Conservation (phyloP, 1,140 invertebrate genomes). For the Macrostomum lignano region DNA sequence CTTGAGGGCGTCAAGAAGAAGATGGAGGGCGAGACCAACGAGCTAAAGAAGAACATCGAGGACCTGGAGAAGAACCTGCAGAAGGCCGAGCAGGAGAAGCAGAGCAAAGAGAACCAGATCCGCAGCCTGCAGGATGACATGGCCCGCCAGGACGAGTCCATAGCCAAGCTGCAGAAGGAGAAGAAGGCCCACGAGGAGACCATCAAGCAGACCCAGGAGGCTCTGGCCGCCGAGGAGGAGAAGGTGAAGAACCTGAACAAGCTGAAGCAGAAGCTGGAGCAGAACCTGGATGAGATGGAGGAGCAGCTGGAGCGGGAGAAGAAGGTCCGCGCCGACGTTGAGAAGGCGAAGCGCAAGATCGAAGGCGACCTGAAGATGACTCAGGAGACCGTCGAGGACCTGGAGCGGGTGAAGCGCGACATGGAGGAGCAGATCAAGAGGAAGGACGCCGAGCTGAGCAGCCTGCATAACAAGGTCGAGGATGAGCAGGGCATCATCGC, state of each 20-base stretch:
- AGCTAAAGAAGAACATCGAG: conserved; percentile 80
- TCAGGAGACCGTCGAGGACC: conserved; percentile 84
- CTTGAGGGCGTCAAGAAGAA: conserved; percentile 76
- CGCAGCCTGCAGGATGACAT: conserved; percentile 73
- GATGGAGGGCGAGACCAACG: conserved; percentile 61
- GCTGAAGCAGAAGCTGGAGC: conserved; percentile 85
- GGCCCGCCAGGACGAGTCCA: conserved; percentile 89
- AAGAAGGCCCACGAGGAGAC: conserved; percentile 84
- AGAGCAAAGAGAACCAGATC: conserved; percentile 94
- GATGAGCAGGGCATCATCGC: conserved; percentile 81
- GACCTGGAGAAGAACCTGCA: conserved; percentile 65
- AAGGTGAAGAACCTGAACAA: conserved; percentile 98
- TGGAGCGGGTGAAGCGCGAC: conserved; percentile 88
- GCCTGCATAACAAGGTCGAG: conserved; percentile 72
- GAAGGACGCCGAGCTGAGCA: conserved; percentile 84
- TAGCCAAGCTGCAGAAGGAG: conserved; percentile 95
- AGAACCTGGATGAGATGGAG: conserved; percentile 45
- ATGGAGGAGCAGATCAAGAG: conserved; percentile 46
- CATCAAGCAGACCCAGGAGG: conserved; percentile 76
- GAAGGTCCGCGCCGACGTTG: conserved; percentile 82
- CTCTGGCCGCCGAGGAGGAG: conserved; percentile 82
- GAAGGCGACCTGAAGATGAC: conserved; percentile 71
- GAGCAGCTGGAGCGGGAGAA: conserved; percentile 74
- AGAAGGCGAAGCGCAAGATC: conserved; percentile 66
- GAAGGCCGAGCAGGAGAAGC: conserved; percentile 58